phyloP scores from a whole-genome alignment of 92 coral and sea anemone genomes.

The Heliopora coerulea region DNA sequence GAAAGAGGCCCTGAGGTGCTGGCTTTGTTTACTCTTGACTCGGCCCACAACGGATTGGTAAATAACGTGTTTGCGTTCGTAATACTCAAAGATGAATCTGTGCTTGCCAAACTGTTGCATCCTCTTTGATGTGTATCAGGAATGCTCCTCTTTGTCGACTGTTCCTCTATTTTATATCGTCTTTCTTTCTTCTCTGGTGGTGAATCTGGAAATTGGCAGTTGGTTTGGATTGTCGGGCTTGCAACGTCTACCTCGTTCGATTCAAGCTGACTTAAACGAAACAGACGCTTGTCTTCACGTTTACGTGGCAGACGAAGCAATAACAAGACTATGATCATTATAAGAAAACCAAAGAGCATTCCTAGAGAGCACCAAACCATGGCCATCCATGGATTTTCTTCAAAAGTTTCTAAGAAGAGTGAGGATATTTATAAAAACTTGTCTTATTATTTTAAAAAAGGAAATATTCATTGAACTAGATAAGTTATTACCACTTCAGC shows the following conservation, averaged over 20 bases:
- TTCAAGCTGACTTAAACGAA: constrained; percentile 25
- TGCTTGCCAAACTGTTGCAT: neutral
- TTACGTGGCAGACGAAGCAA: neutral
- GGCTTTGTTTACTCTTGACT: too few species aligned
- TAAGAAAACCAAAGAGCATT: constrained; percentile 19
- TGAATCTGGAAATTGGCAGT: constrained; percentile 13
- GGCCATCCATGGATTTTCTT: constrained; percentile 34
- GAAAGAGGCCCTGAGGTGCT: too few species aligned
- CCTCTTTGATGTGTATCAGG: neutral
- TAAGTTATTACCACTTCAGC: too few species aligned
- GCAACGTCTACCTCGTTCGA: neutral
- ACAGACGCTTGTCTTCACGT: constrained; percentile 1
- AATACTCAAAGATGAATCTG: constrained; percentile 1
- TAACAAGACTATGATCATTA: constrained; percentile 4
- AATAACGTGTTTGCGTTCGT: constrained; percentile 6
- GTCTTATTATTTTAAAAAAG: too few species aligned
- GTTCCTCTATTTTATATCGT: neutral
- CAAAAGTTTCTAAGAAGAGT: constrained; percentile 9
- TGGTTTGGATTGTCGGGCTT: constrained; percentile 24
- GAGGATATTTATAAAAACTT: too few species aligned
- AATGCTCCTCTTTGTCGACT: too few species aligned
- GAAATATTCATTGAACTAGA: too few species aligned
- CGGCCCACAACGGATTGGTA: too few species aligned
- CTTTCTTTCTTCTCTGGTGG: neutral
- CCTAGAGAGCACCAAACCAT: constrained; percentile 37